Base-by-base conservation (phyloP, 2,113 vertebrate genomes). In the Connochaetes taurinus region DNA sequence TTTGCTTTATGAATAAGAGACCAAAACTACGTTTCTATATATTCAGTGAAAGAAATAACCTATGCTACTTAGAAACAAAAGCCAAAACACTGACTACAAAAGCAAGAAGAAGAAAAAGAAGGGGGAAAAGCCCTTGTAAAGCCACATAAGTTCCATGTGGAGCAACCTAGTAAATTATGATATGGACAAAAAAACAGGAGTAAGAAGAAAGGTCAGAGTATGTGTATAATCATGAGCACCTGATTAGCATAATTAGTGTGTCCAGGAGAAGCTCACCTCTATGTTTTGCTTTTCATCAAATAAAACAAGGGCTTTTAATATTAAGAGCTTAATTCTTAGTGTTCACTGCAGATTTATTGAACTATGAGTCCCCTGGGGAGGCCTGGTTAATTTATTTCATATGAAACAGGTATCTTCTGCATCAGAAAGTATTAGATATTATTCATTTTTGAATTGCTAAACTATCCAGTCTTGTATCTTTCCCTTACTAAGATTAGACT, bases 261-360 rank as follows among this genome's bases (percentile, higher is more conserved):
- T 94, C 91, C 97, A 97, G 86, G 43, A 71, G 86, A 90, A 60
- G 82, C 95, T 97, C 97, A 95, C 36, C 64, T 95, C 74, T 91
- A n/a, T 87, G 57, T 94, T 95, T 97, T 97, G n/a, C 82, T 94
- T 96, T 98, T 96, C 87, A 98, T 95, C 93, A 98, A 96, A 87
- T 97, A 94, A 97, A 98, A 96, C 76, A 90, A 86, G 40, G 87
- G 14, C 43, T 58, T 58, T 96, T 96, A 87, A 95, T 84, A 97
- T 40, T 40, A 97, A 97, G 90, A 94, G 33, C n/a, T 94, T 98
- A 96, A 97, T 95, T 98, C 25, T 95, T 57, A 94, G 58, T 93
- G 71, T 97, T 98, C 0, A 0, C 58, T 87, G 43, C 31, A 67
- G 87, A 64, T 45, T 96, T 98, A 97, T 98, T 98, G 94, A 97